Evolutionary conservation across 2,113 vertebrate genomes (phyloP), one percentile per base, ranked within the genome.

Genomic region (Sialia sialis): DNA sequence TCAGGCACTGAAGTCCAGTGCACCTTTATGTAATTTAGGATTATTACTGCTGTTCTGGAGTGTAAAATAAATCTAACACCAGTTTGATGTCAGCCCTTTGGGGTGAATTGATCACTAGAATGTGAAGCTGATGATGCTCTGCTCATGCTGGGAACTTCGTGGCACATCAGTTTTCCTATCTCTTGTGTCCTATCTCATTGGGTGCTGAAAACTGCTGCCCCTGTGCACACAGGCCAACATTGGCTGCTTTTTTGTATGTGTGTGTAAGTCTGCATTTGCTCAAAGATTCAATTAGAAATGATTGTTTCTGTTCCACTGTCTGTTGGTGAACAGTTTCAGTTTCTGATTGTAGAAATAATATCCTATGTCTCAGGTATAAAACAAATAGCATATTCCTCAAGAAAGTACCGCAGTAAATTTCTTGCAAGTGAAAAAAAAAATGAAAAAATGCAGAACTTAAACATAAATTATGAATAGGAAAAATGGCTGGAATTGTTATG

Each of bases 41-140:
- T 86, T 93, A 73, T 62, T 72, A 46, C 79, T 86, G 38, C 39
- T 85, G 38, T 91, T 89, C 68, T 88, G 75, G 70, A 94, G 85
- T 69, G 34, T 58, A 84, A 82, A 75, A 67, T 78, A 60, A 90
- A 81, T 66, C 34, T 54, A 51, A 12, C 32, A 69, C 36, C 29
- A 89, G 64, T 59, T 64, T 34, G 38, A 48, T 83, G 38, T 90
- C 36, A 87, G 30, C 22, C 7, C n/a, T 34, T 38, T 36, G 59
- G 11, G 36, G 59, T 44, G 48, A 70, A 44, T 13, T 51, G 43
- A 55, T 60, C 7, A 7, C 51, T 81, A 43, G 60, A 70, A 68
- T 64, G 46, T 44, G 30, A 72, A 38, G 70, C 73, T 78, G 43
- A 84, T 17, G 60, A 59, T 46, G 19, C 22, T 46, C 39, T 80